phyloP scores from a whole-genome alignment of 2,888 invertebrate genomes.

The Metallyticus violacea region DNA sequence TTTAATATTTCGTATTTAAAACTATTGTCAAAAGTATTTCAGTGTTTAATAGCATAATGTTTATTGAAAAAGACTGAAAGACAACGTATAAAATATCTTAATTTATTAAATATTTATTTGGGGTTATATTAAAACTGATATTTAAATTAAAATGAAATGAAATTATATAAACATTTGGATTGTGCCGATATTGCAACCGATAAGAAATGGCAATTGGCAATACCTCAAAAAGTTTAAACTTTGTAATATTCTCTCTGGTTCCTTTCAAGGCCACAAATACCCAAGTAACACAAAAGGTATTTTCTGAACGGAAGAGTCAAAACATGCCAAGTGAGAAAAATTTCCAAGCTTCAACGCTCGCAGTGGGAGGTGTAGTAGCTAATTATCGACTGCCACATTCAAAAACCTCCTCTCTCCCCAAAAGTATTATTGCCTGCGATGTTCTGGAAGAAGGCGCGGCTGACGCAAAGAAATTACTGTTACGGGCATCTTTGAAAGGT shows the following conservation, averaged over 20 bases:
- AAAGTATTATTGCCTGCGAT: not conserved
- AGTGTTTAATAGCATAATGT: no score
- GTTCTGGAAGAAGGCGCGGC: not conserved
- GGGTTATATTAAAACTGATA: no score
- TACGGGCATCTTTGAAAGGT: not conserved
- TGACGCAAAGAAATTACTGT: not conserved
- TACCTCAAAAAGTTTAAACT: not conserved
- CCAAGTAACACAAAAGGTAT: not conserved
- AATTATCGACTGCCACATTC: not conserved
- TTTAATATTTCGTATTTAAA: no score
- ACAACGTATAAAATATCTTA: no score
- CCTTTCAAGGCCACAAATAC: not conserved
- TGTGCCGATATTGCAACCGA: no score
- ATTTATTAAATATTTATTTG: no score
- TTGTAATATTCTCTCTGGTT: not conserved
- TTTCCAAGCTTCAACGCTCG: not conserved
- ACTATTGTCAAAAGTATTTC: no score
- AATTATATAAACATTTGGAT: no score
- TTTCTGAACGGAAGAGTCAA: not conserved
- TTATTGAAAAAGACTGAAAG: no score
- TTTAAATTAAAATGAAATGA: no score
- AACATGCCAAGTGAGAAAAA: not conserved
- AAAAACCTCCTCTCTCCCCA: not conserved
- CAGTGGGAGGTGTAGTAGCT: not conserved
- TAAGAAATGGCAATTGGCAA: not conserved